Evolutionary conservation across 2,113 vertebrate genomes (phyloP), one percentile per base, ranked within the genome.

Genomic region (Dunckerocampus dactyliophorus): DNA sequence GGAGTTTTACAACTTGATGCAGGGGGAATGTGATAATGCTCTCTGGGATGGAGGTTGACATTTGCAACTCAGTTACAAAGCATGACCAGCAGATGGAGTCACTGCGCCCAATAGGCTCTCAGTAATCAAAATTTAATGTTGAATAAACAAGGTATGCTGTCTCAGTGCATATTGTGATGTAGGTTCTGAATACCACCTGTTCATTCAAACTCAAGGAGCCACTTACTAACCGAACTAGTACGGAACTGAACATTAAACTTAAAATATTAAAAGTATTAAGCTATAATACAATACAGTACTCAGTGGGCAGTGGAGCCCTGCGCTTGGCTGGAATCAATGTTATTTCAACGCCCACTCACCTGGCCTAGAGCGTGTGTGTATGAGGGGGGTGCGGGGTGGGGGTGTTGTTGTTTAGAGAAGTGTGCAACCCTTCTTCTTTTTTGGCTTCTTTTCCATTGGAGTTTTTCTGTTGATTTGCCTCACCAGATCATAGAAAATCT

Each of bases 401-500:
- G 6, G 13, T 2, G 21, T 11, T 0, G 49, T 12, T 6, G 3
- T 93, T 93, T 95, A 99, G 81, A 99, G 95, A 91, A 99, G 92
- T 89, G 94, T 91, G 90, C 97, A 99, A 22, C 91, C 86, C 4
- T 88, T 87, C 92, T 96, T 99, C 94, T 98, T 99, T 93, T 97
- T 98, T 85, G 92, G 88, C 86, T 97, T 98, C 92, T 96, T 99
- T 94, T 98, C 96, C 93, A 96, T 95, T 89, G 97, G 97, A 75
- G 95, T 96, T 97, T 98, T 98, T 67, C 95, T 96, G 92, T 98
- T 99, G 92, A 99, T 99, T 92, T 99, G 97, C 90, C 97, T 94
- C 91, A 99, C 96, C 93, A 99, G 92, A 91, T 98, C 97, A 89
- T 99, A 99, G 93, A 99, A 99, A 93, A 99, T 97, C 97, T 99